These are phyloP conservation scores for Serinus canaria DNA, from an alignment of 2,113 vertebrate genomes.

Conservation along the genomic window DNA sequence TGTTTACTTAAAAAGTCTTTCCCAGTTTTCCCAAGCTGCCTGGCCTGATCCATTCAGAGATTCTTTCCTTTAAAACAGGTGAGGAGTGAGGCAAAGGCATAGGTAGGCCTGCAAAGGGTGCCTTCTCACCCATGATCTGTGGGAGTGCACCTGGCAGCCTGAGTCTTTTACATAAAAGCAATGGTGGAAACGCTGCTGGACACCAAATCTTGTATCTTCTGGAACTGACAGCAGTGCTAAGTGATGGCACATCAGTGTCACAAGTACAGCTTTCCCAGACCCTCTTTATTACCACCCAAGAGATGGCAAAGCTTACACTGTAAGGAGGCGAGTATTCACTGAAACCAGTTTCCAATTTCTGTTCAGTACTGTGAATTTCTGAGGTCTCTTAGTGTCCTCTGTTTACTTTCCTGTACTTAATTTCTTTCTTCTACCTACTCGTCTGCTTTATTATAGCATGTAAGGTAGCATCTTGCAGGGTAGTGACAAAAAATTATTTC, in stretches of 20 bases:
- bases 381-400: background rate
- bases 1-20: slow-evolving; percentile 31
- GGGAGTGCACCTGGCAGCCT: background rate
- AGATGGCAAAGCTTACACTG: background rate
- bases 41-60: background rate
- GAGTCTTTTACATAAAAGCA: background rate
- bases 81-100: background rate
- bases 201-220: background rate
- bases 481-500: background rate
- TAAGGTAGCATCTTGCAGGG: background rate
- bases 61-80: background rate
- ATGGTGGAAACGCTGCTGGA: background rate
- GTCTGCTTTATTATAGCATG: background rate
- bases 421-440: background rate
- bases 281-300: background rate
- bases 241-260: background rate
- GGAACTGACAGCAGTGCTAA: background rate
- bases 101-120: background rate
- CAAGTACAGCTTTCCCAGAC: background rate
- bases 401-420: background rate
- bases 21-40: background rate
- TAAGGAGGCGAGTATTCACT: background rate
- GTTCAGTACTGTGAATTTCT: background rate
- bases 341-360: background rate
- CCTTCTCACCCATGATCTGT: background rate